phyloP scores from a whole-genome alignment of 1,140 invertebrate genomes.

The Proctacanthus coquilletti region DNA sequence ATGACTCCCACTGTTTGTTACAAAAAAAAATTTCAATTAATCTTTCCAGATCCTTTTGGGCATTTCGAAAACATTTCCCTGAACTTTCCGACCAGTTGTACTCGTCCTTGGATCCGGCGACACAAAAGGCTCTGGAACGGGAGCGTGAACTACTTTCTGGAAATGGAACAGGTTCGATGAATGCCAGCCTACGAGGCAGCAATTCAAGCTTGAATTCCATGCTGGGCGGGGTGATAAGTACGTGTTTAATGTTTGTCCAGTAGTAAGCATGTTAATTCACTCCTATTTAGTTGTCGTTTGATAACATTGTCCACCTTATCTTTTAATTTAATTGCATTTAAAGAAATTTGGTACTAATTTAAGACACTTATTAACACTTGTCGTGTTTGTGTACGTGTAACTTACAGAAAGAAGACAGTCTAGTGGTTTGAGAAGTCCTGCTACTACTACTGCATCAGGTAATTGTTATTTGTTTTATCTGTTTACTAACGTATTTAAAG shows the following conservation, averaged over 20 bases:
- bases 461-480: conserved; percentile 1
- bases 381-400: no score
- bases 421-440: conserved; percentile 7
- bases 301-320: no score
- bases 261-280: neutral
- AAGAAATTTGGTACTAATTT: neutral
- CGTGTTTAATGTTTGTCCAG: conserved; percentile 10
- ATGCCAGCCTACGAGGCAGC: conserved; percentile 8
- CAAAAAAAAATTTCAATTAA: conserved; percentile 5
- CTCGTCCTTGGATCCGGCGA: conserved; percentile 63
- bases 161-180: conserved; percentile 7
- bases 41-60: conserved; percentile 66
- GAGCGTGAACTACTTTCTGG: conserved; percentile 28
- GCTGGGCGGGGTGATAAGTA: conserved; percentile 6
- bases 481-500: neutral
- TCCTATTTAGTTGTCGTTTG: neutral
- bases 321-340: neutral
- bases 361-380: no score
- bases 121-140: conserved; percentile 65
- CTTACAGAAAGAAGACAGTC: conserved; percentile 6
- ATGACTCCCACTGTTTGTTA: no score
- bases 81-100: conserved; percentile 76
- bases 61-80: conserved; percentile 80
- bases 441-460: conserved; percentile 6
- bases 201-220: conserved; percentile 9